Percentiles rank a stretch among this genome's conserved stretches.
Evolutionary conservation across 2,797 vertebrate species (phyloP).

Genomic region (Tragopan temminckii): DNA sequence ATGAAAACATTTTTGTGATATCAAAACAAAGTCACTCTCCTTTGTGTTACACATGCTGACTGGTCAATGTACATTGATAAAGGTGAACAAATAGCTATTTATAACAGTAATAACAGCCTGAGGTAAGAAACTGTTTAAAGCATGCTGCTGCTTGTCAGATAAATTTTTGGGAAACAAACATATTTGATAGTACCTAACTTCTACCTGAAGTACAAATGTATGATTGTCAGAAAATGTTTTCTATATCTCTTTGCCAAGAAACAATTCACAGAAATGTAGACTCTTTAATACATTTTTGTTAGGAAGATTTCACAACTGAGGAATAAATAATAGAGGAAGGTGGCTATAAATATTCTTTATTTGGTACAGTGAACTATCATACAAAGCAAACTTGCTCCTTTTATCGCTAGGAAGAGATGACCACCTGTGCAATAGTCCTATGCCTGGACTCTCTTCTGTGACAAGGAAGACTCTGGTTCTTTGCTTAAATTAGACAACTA

Average conservation of each 20-base stretch:
- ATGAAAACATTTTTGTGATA: neutral
- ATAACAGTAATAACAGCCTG: fast-evolving
- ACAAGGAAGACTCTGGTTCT: neutral
- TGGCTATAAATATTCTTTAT: neutral
- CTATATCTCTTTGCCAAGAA: neutral
- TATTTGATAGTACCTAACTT: neutral
- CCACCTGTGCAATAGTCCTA: neutral
- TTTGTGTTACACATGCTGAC: neutral
- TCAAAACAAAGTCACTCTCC: neutral
- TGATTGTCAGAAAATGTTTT: neutral
- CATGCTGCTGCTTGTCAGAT: neutral
- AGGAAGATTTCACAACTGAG: neutral
- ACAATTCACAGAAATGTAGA: neutral
- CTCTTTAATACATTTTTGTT: neutral
- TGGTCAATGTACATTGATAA: neutral
- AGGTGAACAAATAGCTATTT: neutral
- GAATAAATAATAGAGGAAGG: neutral
- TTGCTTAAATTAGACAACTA: neutral
- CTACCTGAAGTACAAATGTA: neutral
- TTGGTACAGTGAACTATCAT: neutral
- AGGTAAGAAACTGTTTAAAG: neutral
- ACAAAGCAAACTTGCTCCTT: neutral
- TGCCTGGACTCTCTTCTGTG: neutral
- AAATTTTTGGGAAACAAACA: neutral
- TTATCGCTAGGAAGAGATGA: neutral